Evolutionary conservation across 2,888 invertebrate genomes (phyloP).

Genomic region (Brenthis hecate): DNA sequence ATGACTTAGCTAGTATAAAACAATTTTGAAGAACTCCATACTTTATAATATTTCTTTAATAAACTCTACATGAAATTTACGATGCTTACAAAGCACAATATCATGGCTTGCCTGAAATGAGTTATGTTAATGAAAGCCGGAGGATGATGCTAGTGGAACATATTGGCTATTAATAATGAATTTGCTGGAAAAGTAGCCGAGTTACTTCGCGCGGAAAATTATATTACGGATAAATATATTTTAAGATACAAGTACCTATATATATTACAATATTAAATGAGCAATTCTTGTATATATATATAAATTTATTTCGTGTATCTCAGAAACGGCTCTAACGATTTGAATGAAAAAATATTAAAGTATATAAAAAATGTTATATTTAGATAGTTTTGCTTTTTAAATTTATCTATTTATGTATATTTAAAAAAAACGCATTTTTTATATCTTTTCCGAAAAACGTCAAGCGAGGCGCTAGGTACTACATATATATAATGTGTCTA

Average conservation of each 20-base stretch:
- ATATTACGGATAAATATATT: constrained; percentile 13
- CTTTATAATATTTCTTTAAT: constrained; percentile 29
- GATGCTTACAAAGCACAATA: constrained; percentile 44
- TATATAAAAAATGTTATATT: too few relatives aligned
- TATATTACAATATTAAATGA: neutral
- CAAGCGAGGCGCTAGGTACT: too few relatives aligned
- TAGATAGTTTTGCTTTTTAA: too few relatives aligned
- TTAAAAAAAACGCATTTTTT: too few relatives aligned
- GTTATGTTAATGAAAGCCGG: constrained; percentile 61
- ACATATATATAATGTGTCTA: too few relatives aligned
- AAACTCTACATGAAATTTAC: constrained; percentile 32
- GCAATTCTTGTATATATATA: neutral
- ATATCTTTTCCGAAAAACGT: too few relatives aligned
- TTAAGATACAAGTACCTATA: neutral
- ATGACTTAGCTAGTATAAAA: neutral
- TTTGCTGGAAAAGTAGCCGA: constrained; percentile 23
- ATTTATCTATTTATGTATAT: too few relatives aligned
- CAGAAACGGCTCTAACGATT: too few relatives aligned
- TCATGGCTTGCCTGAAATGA: constrained; percentile 47
- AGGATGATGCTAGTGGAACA: constrained; percentile 55
- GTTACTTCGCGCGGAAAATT: constrained; percentile 25
- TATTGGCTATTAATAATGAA: constrained; percentile 64
- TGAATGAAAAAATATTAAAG: too few relatives aligned
- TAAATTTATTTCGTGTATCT: too few relatives aligned
- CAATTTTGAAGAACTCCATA: neutral